These are phyloP conservation scores for Leptoteleia sp. DNA, from an alignment of 1,140 invertebrate species.

Conservation along the genomic window DNA sequence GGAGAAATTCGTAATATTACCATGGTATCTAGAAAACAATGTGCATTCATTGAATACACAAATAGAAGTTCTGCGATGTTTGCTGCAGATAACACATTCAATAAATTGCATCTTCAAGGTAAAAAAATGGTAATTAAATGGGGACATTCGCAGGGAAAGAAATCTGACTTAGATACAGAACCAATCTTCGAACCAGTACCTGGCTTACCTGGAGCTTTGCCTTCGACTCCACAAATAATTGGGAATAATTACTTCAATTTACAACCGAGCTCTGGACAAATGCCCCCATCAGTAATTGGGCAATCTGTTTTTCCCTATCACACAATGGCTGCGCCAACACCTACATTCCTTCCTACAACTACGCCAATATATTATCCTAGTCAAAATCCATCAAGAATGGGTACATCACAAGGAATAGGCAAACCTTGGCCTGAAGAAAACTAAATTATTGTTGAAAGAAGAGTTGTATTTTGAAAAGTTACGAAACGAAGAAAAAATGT, in stretches of 20 bases:
- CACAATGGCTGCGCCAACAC: conserved; percentile 76
- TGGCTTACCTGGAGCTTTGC: conserved; percentile 90
- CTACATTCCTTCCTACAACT: conserved; percentile 81
- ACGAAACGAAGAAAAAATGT: too few species aligned
- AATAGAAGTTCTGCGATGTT: too few species aligned
- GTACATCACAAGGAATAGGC: conserved; percentile 83
- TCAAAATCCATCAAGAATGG: conserved; percentile 95
- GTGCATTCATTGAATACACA: too few species aligned
- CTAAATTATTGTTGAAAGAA: too few species aligned
- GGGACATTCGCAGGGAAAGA: too few species aligned
- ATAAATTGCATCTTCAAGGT: too few species aligned
- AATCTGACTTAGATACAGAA: too few species aligned
- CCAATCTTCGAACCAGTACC: conserved; percentile 96
- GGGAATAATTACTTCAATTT: conserved; percentile 84
- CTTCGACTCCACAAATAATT: conserved; percentile 86
- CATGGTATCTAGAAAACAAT: too few species aligned
- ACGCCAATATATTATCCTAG: conserved; percentile 93
- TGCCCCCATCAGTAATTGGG: conserved; percentile 81
- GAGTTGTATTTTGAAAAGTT: too few species aligned
- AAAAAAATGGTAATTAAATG: too few species aligned
- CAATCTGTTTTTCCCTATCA: conserved; percentile 82
- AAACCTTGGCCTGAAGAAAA: conserved; percentile 80
- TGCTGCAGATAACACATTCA: too few species aligned
- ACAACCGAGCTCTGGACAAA: conserved; percentile 82
- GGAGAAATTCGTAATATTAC: too few species aligned